These are phyloP conservation scores for Malachius bipustulatus DNA, from an alignment of 2,888 invertebrate species.

Conservation along the genomic window DNA sequence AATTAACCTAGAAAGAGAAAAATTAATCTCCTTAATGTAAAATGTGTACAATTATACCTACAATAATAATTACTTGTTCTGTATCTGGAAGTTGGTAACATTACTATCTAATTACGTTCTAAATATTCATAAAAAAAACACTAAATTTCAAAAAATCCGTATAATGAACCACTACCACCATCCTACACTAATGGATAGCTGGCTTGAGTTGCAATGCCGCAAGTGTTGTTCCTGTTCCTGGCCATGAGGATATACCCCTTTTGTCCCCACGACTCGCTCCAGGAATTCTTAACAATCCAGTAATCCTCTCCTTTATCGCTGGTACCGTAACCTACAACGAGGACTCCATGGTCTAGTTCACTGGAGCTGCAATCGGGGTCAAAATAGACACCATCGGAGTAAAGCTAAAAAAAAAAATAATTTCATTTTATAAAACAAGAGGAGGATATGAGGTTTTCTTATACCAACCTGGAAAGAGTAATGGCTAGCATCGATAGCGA, in stretches of 20 bases:
- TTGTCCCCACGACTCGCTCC: constrained; percentile 37
- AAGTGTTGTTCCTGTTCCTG: constrained; percentile 36
- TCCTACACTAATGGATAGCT: constrained; percentile 44
- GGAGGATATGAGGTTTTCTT: constrained; percentile 66
- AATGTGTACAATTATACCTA: no score
- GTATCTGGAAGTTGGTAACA: no score
- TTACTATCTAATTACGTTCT: no score
- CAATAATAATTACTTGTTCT: no score
- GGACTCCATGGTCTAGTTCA: constrained; percentile 39
- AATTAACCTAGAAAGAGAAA: no score
- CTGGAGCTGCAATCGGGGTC: constrained; percentile 34
- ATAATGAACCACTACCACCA: no score
- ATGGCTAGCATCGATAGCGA: constrained; percentile 77
- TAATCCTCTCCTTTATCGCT: constrained; percentile 33
- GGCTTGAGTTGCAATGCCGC: constrained; percentile 37
- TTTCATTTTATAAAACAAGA: no score
- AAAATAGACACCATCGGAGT: constrained; percentile 52
- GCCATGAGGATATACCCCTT: constrained; percentile 38
- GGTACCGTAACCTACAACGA: constrained; percentile 41
- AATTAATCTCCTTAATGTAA: no score
- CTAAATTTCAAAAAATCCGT: no score
- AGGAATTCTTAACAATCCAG: constrained; percentile 44
- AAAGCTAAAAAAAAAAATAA: no score
- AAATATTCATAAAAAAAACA: no score
- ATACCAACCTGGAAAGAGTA: constrained; percentile 76